Base-by-base conservation (phyloP, 2,888 invertebrate genomes). In the Stenodera caucasica region DNA sequence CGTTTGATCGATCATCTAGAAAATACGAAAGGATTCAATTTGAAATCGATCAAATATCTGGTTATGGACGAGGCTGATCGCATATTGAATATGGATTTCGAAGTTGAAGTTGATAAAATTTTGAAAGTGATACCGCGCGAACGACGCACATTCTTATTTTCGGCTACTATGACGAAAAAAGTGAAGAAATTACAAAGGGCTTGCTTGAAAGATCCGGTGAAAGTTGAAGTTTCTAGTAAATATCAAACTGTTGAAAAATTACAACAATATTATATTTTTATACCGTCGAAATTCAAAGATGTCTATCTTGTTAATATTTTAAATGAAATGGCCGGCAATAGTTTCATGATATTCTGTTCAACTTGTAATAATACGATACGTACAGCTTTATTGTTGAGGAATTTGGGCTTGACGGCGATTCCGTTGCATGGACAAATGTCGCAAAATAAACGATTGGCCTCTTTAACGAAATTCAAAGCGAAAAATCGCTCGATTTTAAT, bases 11-110 rank as follows among this genome's bases (percentile, higher is more conserved):
- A 98, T 81, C 99, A 99, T 80, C 83, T 99, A 54, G 95, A 98
- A 79, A 98, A 98, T 76, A 97, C 98, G 0, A 99, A 98, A 81
- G 99, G 99, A 21, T 99, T 99, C 77, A 94, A 90, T 81, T 82
- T 64, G 55, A 60, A 73, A 53, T 72, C 75, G 9, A 58, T 77
- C 37, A 77, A 77, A 67, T 77, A 68, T 61, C 69, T 91, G 87
- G 92, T 98, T 0, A 96, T 99, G 96, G 99, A 99, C 73, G 99
- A 99, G 86, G 99, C 99, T 0, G 99, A 99, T 81, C 86, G 98
- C 67, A 99, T 99, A 70, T 84, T 99, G 2, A 98, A 98, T 79
- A 96, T 98, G 96, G 99, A 99, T 78, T 99, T 99, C 77, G 98
- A 98, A 82, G 90, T 92, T 11, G 99, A 99, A 82, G 90, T 98